These are phyloP conservation scores for Tenthredo amoena DNA, from an alignment of 2,888 invertebrate species.

Conservation along the genomic window DNA sequence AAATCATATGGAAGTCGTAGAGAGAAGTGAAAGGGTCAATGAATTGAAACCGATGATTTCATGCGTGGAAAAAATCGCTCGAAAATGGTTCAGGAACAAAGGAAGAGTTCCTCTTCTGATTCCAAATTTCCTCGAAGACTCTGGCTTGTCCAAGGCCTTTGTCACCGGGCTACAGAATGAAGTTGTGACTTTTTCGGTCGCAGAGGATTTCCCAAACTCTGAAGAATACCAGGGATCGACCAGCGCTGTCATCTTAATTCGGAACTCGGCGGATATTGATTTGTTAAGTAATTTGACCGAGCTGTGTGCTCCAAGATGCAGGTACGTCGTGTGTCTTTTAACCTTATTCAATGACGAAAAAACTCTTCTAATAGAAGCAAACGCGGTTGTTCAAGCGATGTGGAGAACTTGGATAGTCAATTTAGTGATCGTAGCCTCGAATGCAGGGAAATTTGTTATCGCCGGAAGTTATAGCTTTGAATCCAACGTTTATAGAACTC, in stretches of 20 bases:
- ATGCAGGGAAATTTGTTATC: conserved; percentile 55
- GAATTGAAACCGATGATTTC: background rate
- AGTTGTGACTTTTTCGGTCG: background rate
- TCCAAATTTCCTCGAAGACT: background rate
- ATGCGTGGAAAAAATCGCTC: conserved; percentile 16
- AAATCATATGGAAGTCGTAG: background rate
- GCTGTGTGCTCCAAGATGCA: conserved; percentile 63
- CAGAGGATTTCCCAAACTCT: background rate
- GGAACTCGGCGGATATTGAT: conserved; percentile 56
- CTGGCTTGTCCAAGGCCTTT: background rate
- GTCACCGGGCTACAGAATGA: conserved; percentile 11
- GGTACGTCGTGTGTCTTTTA: conserved; percentile 60
- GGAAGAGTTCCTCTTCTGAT: conserved; percentile 29
- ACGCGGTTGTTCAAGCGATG: conserved; percentile 56
- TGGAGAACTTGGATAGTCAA: conserved; percentile 61
- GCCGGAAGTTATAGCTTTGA: conserved; percentile 61
- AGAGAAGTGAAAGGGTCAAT: background rate
- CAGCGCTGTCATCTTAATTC: conserved; percentile 60
- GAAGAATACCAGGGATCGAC: conserved; percentile 20
- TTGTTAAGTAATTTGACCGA: conserved; percentile 52
- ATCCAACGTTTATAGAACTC: conserved; percentile 53
- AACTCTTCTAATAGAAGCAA: conserved; percentile 61
- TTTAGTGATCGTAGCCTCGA: conserved; percentile 60
- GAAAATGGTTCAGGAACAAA: background rate
- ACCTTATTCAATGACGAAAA: conserved; percentile 55